phyloP scores from a whole-genome alignment of 2,888 invertebrate species.

The Drosophila lacicola region DNA sequence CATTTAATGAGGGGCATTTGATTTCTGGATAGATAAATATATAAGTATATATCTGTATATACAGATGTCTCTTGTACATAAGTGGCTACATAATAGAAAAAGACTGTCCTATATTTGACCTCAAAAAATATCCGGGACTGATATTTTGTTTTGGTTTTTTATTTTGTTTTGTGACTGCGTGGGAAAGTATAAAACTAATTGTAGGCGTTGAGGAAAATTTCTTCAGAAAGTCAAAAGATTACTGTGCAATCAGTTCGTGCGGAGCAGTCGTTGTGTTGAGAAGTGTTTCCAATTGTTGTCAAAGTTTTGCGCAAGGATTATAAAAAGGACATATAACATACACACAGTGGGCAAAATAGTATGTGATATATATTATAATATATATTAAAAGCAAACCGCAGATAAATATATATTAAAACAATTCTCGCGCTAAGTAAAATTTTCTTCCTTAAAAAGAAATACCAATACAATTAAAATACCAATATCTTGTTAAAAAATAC shows the following conservation, averaged over 20 bases:
- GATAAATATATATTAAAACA: background rate
- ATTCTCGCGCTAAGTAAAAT: background rate
- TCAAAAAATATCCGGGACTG: slow-evolving; percentile 59
- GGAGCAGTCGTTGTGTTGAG: slow-evolving; percentile 64
- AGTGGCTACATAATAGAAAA: slow-evolving; percentile 26
- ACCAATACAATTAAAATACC: background rate
- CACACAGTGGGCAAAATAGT: slow-evolving; percentile 20
- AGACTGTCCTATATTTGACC: slow-evolving; percentile 75
- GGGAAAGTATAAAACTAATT: slow-evolving; percentile 71
- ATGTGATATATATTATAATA: slow-evolving; percentile 8
- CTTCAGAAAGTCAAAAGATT: slow-evolving; percentile 57
- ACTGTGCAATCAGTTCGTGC: slow-evolving; percentile 61
- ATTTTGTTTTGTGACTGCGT: slow-evolving; percentile 42
- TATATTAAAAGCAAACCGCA: background rate
- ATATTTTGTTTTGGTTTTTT: slow-evolving; percentile 19
- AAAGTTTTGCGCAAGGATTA: slow-evolving; percentile 38
- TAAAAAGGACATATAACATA: slow-evolving; percentile 46
- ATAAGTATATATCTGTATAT: slow-evolving; percentile 10
- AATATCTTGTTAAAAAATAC: slow-evolving; percentile 27
- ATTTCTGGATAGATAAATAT: slow-evolving; percentile 32
- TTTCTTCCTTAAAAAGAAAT: background rate
- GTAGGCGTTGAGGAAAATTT: slow-evolving; percentile 73
- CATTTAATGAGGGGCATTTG: slow-evolving; percentile 9
- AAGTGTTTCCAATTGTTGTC: slow-evolving; percentile 53
- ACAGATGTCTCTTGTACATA: slow-evolving; percentile 16